Conservation (phyloP, 2,888 invertebrate genomes). For the Gastrophysa polygoni region DNA sequence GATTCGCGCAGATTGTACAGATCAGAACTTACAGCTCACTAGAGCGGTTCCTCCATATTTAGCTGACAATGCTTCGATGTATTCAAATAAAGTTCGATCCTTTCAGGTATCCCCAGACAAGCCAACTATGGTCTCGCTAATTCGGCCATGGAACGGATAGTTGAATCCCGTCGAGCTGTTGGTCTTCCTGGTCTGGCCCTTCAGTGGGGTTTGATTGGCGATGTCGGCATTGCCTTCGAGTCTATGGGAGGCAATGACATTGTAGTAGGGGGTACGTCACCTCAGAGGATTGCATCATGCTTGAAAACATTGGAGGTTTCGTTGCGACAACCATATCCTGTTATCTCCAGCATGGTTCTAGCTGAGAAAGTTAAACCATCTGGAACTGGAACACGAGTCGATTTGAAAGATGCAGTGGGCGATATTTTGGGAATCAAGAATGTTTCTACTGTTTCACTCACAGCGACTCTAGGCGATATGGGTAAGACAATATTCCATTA, state of each 20-base stretch:
- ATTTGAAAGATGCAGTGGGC: slow-evolving; percentile 79
- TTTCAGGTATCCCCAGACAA: slow-evolving; percentile 80
- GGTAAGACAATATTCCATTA: slow-evolving; percentile 52
- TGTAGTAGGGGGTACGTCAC: slow-evolving; percentile 93
- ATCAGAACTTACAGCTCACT: too few relatives aligned
- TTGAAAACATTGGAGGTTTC: slow-evolving; percentile 86
- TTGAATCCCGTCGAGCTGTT: slow-evolving; percentile 80
- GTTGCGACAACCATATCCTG: slow-evolving; percentile 86
- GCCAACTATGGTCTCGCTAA: slow-evolving; percentile 97
- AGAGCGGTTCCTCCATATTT: too few relatives aligned
- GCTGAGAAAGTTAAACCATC: slow-evolving; percentile 91
- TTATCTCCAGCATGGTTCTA: slow-evolving; percentile 81
- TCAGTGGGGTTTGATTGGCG: slow-evolving; percentile 99
- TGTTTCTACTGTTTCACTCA: slow-evolving; percentile 74
- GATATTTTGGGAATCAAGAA: slow-evolving; percentile 93
- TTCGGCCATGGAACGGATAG: slow-evolving; percentile 95
- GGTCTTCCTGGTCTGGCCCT: slow-evolving; percentile 88
- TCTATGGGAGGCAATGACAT: slow-evolving; percentile 89
- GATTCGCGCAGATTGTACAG: too few relatives aligned
- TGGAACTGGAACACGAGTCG: slow-evolving; percentile 65
- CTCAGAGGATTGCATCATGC: slow-evolving; percentile 95
- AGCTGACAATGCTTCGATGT: too few relatives aligned
- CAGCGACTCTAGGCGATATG: slow-evolving; percentile 86
- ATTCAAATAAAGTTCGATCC: too few relatives aligned
- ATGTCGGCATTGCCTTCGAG: slow-evolving; percentile 91